Evolutionary conservation across 2,888 invertebrate species (phyloP), one percentile per base, ranked within the genome.

Genomic region (Spisula solida): DNA sequence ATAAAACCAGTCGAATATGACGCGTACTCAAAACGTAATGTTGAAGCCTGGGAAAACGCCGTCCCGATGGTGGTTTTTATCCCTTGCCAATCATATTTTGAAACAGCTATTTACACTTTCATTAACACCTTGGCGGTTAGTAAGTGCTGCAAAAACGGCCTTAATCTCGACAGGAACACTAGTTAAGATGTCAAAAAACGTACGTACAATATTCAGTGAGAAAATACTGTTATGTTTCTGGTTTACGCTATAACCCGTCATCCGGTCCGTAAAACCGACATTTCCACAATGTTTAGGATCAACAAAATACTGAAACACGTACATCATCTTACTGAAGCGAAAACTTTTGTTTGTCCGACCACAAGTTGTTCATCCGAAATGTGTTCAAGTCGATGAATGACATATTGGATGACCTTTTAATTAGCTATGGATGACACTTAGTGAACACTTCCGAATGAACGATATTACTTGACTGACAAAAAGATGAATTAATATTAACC

Each of bases 1-100:
- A 75, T 60, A 83, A 83, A 70, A 83, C 25, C 25, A 20, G 83
- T 47, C 29, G 47, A 75, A 47, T 29, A 25, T 83, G 83, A 83
- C 83, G 75, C 48, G 75, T 29, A 83, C 75, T 75, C 75, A 75
- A 75, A 75, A 75, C 75, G 31, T 31, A 25, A 75, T 31, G 75
- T 75, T 34, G 12, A 75, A 75, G 75, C 75, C 75, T 75, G 75
- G 75, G 75, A 75, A 75, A 75, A 75, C 75, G 75, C 29, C 75
- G 75, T 75, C 31, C 31, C 18, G 75, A 20, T 31, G 34, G 1
- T 31, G 75, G 75, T 75, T 75, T 75, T 75, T 75, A 75, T 34
- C 29, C 51, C 75, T 75, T 75, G 75, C 75, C 75, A 75, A 75
- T 75, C 75, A 75, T 20, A 34, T 75, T 75, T 75, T 75, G 18